Conservation (phyloP, 2,113 vertebrate genomes). For the Bos taurus region DNA sequence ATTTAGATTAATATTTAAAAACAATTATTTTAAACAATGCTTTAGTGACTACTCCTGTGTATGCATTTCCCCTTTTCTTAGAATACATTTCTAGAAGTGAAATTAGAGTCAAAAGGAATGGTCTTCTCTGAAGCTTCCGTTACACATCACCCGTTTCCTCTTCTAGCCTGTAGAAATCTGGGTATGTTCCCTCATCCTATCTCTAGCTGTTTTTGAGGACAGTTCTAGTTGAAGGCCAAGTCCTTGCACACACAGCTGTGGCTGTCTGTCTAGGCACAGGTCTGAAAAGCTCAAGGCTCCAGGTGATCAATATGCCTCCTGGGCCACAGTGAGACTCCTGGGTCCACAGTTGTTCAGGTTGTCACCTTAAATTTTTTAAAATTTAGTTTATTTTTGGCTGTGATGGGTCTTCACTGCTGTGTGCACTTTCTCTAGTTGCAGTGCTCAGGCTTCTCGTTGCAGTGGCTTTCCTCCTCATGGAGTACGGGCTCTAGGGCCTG, state of each 20-base stretch:
- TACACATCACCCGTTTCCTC: background rate
- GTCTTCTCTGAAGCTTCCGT: background rate
- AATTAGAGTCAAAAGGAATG: background rate
- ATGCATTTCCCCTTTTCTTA: background rate
- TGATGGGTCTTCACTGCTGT: background rate
- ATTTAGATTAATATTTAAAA: background rate
- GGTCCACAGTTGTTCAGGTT: background rate
- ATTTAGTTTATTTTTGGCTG: background rate
- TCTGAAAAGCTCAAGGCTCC: background rate
- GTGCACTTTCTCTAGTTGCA: background rate
- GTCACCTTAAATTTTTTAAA: background rate
- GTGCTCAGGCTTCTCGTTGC: background rate
- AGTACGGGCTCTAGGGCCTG: background rate
- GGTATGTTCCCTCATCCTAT: background rate
- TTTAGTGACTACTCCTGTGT: background rate
- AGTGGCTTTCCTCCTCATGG: background rate
- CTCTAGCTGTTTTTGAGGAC: background rate
- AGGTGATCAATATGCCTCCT: rapidly evolving
- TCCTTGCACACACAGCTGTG: too few species aligned
- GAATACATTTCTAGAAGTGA: background rate
- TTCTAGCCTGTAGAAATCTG: background rate
- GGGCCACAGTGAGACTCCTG: background rate
- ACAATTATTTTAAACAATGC: background rate
- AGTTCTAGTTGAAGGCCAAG: background rate
- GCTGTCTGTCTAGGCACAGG: background rate